Conservation (phyloP, 2,888 invertebrate genomes). For the Entomobrya proxima region DNA sequence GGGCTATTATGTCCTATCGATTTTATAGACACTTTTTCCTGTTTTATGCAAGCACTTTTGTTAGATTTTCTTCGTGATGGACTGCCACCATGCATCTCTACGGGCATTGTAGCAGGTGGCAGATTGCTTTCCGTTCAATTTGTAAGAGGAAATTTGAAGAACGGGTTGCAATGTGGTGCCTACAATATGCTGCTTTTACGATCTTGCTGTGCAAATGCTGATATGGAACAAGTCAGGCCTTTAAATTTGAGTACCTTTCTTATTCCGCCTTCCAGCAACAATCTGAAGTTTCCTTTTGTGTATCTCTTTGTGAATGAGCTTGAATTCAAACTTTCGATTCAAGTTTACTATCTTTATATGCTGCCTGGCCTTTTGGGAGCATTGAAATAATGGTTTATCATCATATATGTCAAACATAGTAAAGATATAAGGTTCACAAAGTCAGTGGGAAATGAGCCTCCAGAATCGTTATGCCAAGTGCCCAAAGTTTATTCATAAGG, state of each 20-base stretch:
- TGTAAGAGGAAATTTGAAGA: slow-evolving; percentile 8
- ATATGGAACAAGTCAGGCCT: neutral
- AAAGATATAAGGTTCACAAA: too few species aligned
- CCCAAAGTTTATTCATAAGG: neutral
- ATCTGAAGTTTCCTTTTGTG: neutral
- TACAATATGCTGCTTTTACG: neutral
- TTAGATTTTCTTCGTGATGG: neutral
- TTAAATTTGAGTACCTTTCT: neutral
- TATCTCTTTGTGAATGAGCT: neutral
- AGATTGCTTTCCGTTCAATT: slow-evolving; percentile 40
- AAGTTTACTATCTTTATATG: too few species aligned
- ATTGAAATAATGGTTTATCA: too few species aligned
- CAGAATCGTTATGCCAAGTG: neutral
- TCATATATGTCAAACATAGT: too few species aligned
- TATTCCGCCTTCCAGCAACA: neutral
- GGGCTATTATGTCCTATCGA: neutral
- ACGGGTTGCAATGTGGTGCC: neutral
- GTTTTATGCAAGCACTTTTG: neutral
- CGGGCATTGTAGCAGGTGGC: neutral
- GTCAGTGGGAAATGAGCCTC: neutral
- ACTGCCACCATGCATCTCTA: too few species aligned
- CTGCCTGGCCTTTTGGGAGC: too few species aligned
- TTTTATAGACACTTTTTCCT: neutral
- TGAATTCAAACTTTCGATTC: too few species aligned
- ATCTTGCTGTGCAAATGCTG: neutral